Evolutionary conservation across 1,140 invertebrate genomes (phyloP).

Genomic region (Sycobia sp.): DNA sequence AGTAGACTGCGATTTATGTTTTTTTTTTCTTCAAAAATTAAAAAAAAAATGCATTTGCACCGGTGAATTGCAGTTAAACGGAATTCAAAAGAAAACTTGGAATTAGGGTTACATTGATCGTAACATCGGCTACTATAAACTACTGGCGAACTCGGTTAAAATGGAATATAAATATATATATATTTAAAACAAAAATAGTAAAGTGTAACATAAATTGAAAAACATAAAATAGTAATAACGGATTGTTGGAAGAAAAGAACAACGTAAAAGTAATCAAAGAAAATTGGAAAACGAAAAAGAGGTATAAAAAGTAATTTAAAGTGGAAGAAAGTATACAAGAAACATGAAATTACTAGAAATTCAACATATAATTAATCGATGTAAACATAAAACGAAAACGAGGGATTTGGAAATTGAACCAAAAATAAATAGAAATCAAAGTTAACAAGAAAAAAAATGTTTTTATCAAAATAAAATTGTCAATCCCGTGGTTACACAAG

Average conservation of each 20-base stretch:
- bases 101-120: conserved; percentile 36
- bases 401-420: too few relatives aligned
- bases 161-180: conserved; percentile 34
- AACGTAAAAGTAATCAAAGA: conserved; percentile 20
- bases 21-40: too few relatives aligned
- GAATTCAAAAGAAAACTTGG: conserved; percentile 16
- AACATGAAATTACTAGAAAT: too few relatives aligned
- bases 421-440: too few relatives aligned
- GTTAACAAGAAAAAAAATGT: conserved; percentile 3
- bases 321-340: too few relatives aligned
- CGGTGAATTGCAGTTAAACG: conserved; percentile 9
- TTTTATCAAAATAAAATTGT: conserved; percentile 36
- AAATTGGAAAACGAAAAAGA: conserved; percentile 12
- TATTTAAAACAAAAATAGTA: too few relatives aligned
- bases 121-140: conserved; percentile 38
- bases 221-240: too few relatives aligned
- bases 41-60: conserved; percentile 41
- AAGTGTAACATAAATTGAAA: too few relatives aligned
- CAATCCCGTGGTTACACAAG: conserved; percentile 27
- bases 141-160: conserved; percentile 35
- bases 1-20: conserved; percentile 17
- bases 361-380: too few relatives aligned
- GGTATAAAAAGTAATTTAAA: conserved; percentile 6
- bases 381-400: too few relatives aligned
- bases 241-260: too few relatives aligned